A percentile compares a stretch with the other conserved stretches of the same genome.
Evolutionary conservation across 2,113 vertebrate genomes (phyloP).

Genomic region (Passer domesticus): DNA sequence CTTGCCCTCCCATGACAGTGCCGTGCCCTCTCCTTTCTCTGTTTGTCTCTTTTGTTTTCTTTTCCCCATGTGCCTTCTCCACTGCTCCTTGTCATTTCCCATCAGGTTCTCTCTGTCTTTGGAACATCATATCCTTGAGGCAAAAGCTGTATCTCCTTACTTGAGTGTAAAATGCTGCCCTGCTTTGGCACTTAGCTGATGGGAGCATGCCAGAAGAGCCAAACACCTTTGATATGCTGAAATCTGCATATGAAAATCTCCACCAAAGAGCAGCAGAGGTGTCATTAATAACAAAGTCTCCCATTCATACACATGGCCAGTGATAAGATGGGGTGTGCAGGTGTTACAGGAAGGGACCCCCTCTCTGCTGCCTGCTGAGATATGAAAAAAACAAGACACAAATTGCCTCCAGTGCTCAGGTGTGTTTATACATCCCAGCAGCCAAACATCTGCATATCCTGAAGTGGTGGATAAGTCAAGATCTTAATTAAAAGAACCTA

Average conservation of each 20-base stretch:
- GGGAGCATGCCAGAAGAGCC: neutral
- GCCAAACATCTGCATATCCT: constrained; percentile 54
- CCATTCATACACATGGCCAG: neutral
- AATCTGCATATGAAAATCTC: constrained; percentile 13
- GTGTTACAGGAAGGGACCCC: neutral
- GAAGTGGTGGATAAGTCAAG: constrained; percentile 26
- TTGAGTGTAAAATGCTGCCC: neutral
- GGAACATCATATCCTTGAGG: constrained; percentile 50
- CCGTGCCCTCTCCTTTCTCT: neutral
- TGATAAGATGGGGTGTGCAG: neutral
- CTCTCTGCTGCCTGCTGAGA: neutral
- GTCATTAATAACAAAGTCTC: neutral
- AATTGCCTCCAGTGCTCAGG: constrained; percentile 49
- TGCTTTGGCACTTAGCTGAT: constrained; percentile 5
- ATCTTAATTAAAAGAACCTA: constrained; percentile 51
- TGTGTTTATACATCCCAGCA: constrained; percentile 43
- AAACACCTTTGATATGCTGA: neutral
- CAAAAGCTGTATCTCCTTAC: constrained; percentile 35
- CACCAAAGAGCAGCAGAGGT: neutral
- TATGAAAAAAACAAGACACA: neutral
- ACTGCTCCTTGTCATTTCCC: constrained; percentile 38
- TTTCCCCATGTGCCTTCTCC: neutral
- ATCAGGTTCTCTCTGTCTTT: constrained; percentile 27
- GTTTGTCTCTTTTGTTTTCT: neutral
- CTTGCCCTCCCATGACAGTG: neutral